These are phyloP conservation scores for Argyrosomus japonicus DNA, from an alignment of 2,113 vertebrate genomes.

Conservation along the genomic window DNA sequence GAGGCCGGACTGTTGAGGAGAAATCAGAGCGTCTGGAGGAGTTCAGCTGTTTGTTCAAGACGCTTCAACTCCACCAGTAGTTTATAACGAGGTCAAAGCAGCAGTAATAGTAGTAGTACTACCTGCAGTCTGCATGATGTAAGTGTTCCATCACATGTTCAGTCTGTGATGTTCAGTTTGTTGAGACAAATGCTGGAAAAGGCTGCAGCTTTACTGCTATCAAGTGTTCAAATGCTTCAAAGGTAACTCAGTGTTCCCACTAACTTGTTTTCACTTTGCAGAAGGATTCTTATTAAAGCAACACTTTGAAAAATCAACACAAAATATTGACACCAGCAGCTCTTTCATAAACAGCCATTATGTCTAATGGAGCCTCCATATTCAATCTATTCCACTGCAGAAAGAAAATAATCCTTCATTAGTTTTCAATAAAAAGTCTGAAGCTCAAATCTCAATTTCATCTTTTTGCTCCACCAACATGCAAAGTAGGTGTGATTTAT, in stretches of 20 bases:
- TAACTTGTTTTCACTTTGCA: conserved; percentile 13
- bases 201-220: not conserved
- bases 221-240: conserved; percentile 9
- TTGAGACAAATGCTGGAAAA: not conserved
- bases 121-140: conserved; percentile 15
- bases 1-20: not conserved
- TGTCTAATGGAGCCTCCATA: not conserved
- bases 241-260: not conserved
- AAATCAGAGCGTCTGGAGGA: not conserved
- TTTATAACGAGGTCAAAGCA: conserved; percentile 15
- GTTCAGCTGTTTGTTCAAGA: conserved; percentile 9
- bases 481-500: not conserved
- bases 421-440: not conserved
- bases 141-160: too few relatives aligned
- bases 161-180: not conserved
- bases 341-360: conserved; percentile 1
- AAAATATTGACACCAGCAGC: not conserved
- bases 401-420: conserved; percentile 3
- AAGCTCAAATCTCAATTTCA: not conserved
- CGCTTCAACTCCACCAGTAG: not conserved
- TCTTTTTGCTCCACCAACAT: not conserved
- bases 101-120: not conserved
- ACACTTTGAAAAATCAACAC: not conserved
- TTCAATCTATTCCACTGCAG: not conserved
- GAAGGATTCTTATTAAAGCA: not conserved